Evolutionary conservation across 2,113 vertebrate genomes (phyloP), one percentile per base, ranked within the genome.

Genomic region (Peromyscus californicus): DNA sequence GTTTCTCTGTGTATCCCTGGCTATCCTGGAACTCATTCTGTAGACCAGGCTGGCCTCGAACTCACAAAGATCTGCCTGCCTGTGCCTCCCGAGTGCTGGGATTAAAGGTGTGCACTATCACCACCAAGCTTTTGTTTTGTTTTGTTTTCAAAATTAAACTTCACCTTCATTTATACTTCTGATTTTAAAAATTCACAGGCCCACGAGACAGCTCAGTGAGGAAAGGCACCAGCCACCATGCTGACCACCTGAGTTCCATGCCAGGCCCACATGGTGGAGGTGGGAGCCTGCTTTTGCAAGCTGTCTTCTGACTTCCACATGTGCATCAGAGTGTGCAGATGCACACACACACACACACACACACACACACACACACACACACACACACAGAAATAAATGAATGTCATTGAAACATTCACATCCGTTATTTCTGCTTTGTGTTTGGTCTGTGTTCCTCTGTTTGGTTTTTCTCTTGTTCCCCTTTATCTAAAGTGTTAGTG

Each of bases 381-480:
- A 51, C 7, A 51, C 51, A 51, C 51, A 51, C 51, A 85, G n/a
- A 33, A 19, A 65, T 45, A 51, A 13, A 67, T 48, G 12, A 48
- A 8, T 51, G 31, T 9, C 33, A 70, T 69, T 36, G 7, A 69
- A 67, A 65, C 3, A 2, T 88, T 70, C 48, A 22, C 29, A 67
- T 19, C 26, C 48, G 54, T 70, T 84, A n/a, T 84, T 92, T 90
- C n/a, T 97, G 63, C 19, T 75, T 97, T 95, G 89, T 90, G 33
- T 61, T 61, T 78, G 74, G 29, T 51, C 80, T 91, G 61, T 31
- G 24, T 65, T 9, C 11, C 63, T 4, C 29, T 67, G 65, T 15
- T 51, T 70, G 72, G 42, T 5, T 92, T 95, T 42, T 86, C 7
- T 51, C 51, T 70, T 57, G n/a, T 61, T 78, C 83, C 29, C 16